Base-by-base conservation (phyloP, 2,888 invertebrate species). In the Euclidia mi region DNA sequence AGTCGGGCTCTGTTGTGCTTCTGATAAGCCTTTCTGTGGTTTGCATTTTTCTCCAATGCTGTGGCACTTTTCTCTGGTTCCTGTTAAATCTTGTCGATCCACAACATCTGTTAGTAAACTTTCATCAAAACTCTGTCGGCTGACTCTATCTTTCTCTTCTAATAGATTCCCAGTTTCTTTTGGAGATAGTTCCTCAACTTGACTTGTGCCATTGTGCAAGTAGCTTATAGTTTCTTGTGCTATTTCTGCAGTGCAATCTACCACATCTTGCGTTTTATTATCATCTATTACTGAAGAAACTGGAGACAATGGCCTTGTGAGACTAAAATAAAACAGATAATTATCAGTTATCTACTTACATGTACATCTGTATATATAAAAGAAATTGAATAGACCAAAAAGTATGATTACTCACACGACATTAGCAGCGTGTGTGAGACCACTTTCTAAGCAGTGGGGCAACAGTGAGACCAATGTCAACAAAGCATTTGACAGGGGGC, bases 401-500 rank as follows among this genome's bases (percentile, higher is more conserved):
- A 14, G 1, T 29, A 31, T 56, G n/a, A n/a, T n/a, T 25, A 88
- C 92, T 88, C 90, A 97, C 97, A 95, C 96, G 76, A 97, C 96
- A 91, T 97, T 98, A 29, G 98, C 98, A 44, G 98, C 97, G 82
- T 97, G 96, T 63, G 95, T 93, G 35, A 99, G 95, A 1, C 99
- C 99, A 80, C 95, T 95, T 84, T 98, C 98, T 69, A 99, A 95
- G 94, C 98, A 96, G 40, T 96, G 97, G 46, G 99, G 99, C 90
- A 98, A 96, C 29, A 99, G 89, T 0, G 99, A 99, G 0, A 99
- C 95, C 44, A 99, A 95, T 3, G 99, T 97, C 48, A 99, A 93
- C 72, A 99, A 96, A 3, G 97, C 96, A 4, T 97, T 96, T 74
- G 99, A 99, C 68, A 99, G 94, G 4, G 97, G 96, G 59, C 98